Conservation (phyloP, 2,797 vertebrate genomes). For the Cossypha caffra region DNA sequence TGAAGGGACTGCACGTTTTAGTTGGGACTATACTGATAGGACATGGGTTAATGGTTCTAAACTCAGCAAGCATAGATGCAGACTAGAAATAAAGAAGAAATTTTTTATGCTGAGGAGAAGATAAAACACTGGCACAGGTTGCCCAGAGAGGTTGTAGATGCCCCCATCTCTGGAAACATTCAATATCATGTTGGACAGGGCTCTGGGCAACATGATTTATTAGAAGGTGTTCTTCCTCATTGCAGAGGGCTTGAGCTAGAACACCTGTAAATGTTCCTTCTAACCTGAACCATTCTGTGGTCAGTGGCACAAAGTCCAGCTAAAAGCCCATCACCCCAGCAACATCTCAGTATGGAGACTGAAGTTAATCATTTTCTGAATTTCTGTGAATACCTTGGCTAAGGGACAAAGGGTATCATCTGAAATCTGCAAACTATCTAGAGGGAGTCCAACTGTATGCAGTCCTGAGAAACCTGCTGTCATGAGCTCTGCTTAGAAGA, state of each 20-base stretch:
- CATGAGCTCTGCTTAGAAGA: neutral
- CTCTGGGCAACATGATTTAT: neutral
- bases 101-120: neutral
- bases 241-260: neutral
- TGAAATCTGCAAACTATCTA: neutral
- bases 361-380: neutral
- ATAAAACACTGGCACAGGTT: neutral
- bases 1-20: fast-evolving
- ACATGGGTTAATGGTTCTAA: neutral
- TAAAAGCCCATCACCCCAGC: neutral
- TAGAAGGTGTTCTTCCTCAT: neutral
- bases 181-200: fast-evolving
- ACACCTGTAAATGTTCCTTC: neutral
- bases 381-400: neutral
- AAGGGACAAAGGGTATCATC: neutral
- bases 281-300: fast-evolving
- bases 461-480: neutral
- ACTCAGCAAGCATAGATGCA: neutral
- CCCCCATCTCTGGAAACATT: neutral
- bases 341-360: neutral
- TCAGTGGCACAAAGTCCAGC: neutral
- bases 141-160: neutral
- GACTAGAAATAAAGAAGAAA: neutral
- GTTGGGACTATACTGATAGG: neutral
- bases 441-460: fast-evolving